These are phyloP conservation scores for Neodontobutis hainanensis DNA, from an alignment of 2,113 vertebrate species.

Conservation along the genomic window DNA sequence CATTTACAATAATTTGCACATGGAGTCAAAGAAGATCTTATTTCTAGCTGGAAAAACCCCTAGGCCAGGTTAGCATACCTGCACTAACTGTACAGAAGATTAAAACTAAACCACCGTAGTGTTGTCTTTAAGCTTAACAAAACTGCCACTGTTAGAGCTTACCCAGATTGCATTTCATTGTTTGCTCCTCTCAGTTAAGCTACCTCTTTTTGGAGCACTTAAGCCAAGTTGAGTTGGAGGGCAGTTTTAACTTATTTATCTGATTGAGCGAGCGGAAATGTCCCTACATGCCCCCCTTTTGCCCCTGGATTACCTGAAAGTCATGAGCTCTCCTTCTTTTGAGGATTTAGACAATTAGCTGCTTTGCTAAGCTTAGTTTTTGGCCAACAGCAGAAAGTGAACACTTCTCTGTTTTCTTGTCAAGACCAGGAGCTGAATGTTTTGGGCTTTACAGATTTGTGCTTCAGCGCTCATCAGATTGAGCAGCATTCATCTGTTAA, in stretches of 20 bases:
- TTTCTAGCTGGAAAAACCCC: constrained; percentile 43
- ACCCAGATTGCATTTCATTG: constrained; percentile 63
- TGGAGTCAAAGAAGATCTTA: constrained; percentile 32
- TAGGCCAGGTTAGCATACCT: constrained; percentile 54
- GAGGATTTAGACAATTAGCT: constrained; percentile 67
- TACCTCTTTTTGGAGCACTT: constrained; percentile 54
- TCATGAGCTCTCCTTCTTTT: constrained; percentile 54
- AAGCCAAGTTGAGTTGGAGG: constrained; percentile 68
- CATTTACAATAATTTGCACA: constrained; percentile 19
- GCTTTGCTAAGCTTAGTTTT: constrained; percentile 60
- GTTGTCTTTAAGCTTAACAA: constrained; percentile 64
- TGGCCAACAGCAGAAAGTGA: constrained; percentile 47
- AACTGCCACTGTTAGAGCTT: constrained; percentile 55
- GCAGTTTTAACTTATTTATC: constrained; percentile 74
- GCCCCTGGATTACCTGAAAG: constrained; percentile 52
- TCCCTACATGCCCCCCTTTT: constrained; percentile 48
- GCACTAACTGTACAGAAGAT: constrained; percentile 64
- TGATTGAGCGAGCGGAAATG: constrained; percentile 67
- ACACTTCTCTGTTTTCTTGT: constrained; percentile 57
- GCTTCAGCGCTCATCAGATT: constrained; percentile 21
- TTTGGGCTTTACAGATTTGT: constrained; percentile 25
- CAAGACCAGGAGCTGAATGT: constrained; percentile 6
- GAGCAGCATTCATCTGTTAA: constrained; percentile 35
- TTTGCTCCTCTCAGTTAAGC: constrained; percentile 51
- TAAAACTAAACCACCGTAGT: constrained; percentile 58